These are phyloP conservation scores for Neoarius graeffei DNA, from an alignment of 2,113 vertebrate genomes.

Conservation along the genomic window DNA sequence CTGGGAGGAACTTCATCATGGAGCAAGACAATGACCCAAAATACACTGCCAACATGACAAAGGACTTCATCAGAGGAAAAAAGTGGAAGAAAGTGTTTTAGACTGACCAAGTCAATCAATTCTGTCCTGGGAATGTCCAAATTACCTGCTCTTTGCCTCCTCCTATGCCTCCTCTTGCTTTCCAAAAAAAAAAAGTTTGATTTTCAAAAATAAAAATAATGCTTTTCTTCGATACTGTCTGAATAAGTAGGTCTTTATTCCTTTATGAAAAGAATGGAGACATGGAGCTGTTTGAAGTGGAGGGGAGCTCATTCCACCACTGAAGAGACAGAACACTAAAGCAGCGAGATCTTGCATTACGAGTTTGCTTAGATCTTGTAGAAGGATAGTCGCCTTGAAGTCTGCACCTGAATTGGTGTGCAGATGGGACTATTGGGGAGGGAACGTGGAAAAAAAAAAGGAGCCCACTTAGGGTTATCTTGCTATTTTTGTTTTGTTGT, in stretches of 20 bases:
- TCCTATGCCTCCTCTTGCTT: not conserved
- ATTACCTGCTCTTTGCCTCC: not conserved
- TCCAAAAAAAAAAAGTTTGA: not conserved
- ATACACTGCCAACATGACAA: no score
- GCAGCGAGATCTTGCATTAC: not conserved
- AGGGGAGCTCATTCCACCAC: not conserved
- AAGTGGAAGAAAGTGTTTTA: no score
- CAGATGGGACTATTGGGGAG: not conserved
- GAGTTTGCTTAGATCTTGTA: slow-evolving; percentile 1
- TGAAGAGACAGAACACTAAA: not conserved
- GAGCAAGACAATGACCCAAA: no score
- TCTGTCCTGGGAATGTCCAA: not conserved
- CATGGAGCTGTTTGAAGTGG: not conserved
- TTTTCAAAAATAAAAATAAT: not conserved
- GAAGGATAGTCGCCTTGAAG: slow-evolving; percentile 2
- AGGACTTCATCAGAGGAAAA: no score
- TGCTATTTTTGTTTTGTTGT: not conserved
- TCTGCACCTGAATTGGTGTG: not conserved
- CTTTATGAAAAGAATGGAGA: not conserved
- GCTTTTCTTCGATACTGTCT: not conserved
- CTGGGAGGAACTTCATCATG: no score
- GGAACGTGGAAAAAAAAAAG: not conserved
- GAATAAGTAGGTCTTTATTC: not conserved
- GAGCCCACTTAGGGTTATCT: not conserved
- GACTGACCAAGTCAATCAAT: no score